A percentile compares a stretch with the other conserved stretches of the same genome.
These are phyloP conservation scores for Phortica okadai DNA, from an alignment of 2,888 invertebrate species.

Conservation along the genomic window DNA sequence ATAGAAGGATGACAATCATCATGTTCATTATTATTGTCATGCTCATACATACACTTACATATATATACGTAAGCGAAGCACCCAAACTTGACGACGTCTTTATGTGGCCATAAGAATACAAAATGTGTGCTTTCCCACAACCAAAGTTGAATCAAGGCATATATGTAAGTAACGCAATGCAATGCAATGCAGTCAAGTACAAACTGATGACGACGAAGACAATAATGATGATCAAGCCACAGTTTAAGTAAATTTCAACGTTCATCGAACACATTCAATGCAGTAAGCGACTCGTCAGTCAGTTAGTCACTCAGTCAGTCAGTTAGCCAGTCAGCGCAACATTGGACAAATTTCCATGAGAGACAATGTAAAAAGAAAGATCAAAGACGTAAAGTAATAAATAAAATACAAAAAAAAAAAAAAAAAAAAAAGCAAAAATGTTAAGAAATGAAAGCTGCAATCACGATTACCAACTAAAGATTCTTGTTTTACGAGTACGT, in stretches of 20 bases:
- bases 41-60: not conserved
- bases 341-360: conserved; percentile 55
- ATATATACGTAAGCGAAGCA: not conserved
- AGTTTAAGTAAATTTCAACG: not conserved
- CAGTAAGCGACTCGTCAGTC: conserved; percentile 26
- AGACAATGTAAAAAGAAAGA: conserved; percentile 39
- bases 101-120: conserved; percentile 23
- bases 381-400: conserved; percentile 33
- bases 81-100: conserved; percentile 38
- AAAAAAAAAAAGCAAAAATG: conserved; percentile 62
- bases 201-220: not conserved
- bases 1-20: conserved; percentile 67
- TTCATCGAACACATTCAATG: conserved; percentile 39
- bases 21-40: conserved; percentile 65
- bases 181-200: not conserved
- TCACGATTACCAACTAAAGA: not conserved
- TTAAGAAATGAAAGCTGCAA: conserved; percentile 60
- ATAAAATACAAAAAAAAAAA: conserved; percentile 59
- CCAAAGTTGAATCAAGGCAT: conserved; percentile 7
- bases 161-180: not conserved
- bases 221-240: not conserved
- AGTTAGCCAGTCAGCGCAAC: not conserved
- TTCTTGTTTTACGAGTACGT: conserved; percentile 7
- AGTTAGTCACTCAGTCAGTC: not conserved
- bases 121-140: conserved; percentile 30